Conservation (phyloP, 1,140 invertebrate species). For the Sitophilus oryzae region DNA sequence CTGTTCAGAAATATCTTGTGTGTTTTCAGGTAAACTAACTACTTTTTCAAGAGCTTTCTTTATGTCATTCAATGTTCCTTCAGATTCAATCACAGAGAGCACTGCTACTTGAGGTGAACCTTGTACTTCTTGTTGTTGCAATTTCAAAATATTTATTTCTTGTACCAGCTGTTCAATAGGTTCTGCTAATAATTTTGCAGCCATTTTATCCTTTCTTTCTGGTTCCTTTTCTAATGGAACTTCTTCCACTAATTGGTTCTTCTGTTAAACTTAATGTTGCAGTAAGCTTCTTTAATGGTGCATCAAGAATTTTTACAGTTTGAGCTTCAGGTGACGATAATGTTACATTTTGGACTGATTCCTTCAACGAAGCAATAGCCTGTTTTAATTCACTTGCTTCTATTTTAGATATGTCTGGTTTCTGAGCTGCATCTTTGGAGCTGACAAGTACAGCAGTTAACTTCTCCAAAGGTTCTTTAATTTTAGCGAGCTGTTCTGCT, state of each 20-base stretch:
- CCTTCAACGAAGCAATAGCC: not conserved
- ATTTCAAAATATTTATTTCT: not conserved
- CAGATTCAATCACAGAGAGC: not conserved
- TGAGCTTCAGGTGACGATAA: not conserved
- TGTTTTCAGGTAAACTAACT: not conserved
- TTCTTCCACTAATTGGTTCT: not conserved
- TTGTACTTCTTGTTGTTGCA: not conserved
- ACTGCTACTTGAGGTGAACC: not conserved
- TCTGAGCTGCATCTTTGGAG: not conserved
- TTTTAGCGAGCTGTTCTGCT: not conserved
- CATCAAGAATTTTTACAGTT: not conserved
- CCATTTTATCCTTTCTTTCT: not conserved
- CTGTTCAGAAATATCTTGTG: constrained; percentile 3
- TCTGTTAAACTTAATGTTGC: not conserved
- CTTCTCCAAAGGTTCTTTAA: constrained; percentile 1
- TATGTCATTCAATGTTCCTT: not conserved
- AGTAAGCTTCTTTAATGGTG: not conserved
- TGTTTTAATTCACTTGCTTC: constrained; percentile 6
- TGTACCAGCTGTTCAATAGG: not conserved
- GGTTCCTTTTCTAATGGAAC: not conserved
- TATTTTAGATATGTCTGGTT: not conserved
- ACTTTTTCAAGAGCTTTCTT: not conserved
- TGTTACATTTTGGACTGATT: constrained; percentile 2
- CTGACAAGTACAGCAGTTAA: constrained; percentile 3
- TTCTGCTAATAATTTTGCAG: not conserved